These are phyloP conservation scores for Phthorimaea operculella DNA, from an alignment of 1,140 invertebrate genomes.

Conservation along the genomic window DNA sequence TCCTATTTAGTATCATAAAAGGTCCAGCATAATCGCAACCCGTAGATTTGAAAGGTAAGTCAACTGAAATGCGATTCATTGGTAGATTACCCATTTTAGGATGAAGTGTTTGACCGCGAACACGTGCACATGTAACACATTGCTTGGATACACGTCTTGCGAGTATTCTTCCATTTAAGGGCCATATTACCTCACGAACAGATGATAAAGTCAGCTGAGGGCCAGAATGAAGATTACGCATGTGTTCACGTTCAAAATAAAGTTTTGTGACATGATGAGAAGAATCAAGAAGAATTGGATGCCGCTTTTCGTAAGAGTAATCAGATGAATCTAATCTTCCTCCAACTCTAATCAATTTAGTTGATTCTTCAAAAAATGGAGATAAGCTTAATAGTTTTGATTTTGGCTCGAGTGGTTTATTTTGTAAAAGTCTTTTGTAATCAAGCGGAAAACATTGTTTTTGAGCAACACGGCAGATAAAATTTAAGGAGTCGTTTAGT, in stretches of 20 bases:
- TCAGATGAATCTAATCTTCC: neutral
- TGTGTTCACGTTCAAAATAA: constrained; percentile 3
- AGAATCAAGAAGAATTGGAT: constrained; percentile 3
- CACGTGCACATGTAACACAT: constrained; percentile 1
- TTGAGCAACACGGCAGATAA: constrained; percentile 1
- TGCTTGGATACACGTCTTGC: neutral
- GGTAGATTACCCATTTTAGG: constrained; percentile 1
- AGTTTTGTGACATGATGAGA: constrained; percentile 1
- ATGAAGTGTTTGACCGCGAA: constrained; percentile 1
- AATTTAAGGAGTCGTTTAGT: constrained; percentile 4
- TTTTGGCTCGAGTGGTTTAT: constrained; percentile 1
- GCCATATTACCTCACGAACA: neutral
- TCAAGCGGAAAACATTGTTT: neutral
- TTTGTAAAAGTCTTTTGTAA: constrained; percentile 2
- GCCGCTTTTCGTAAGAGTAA: neutral
- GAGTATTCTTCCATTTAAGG: neutral
- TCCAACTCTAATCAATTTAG: neutral
- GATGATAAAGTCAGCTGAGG: neutral
- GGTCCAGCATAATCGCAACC: neutral
- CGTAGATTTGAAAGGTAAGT: neutral
- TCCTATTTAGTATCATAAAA: neutral
- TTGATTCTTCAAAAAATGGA: neutral
- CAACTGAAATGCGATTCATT: neutral
- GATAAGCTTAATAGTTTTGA: neutral
- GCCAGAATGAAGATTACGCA: neutral